Conservation (phyloP, 2,888 invertebrate genomes). For the Microctonus hyperodae region DNA sequence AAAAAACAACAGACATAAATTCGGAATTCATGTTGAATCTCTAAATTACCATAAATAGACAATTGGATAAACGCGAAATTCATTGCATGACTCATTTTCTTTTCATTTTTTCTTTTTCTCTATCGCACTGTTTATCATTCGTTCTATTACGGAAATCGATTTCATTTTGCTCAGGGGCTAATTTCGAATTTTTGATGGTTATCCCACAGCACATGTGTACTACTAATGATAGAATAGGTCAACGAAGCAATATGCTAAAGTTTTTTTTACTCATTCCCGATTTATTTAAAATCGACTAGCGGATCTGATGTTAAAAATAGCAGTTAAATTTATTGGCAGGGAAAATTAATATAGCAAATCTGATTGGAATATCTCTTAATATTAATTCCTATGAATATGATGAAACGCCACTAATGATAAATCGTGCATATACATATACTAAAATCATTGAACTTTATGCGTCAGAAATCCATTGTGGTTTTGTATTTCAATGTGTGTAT, state of each 20-base stretch:
- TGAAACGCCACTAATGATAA: background rate
- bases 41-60: background rate
- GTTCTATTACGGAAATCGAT: slow-evolving; percentile 1
- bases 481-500: background rate
- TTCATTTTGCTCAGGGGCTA: background rate
- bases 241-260: background rate
- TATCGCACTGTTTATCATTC: background rate
- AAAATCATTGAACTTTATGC: background rate
- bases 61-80: background rate
- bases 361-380: background rate
- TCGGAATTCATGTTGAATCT: background rate
- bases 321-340: background rate
- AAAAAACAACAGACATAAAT: background rate
- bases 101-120: background rate
- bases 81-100: background rate
- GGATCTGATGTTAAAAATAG: background rate
- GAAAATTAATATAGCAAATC: background rate
- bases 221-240: background rate
- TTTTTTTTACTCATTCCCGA: background rate
- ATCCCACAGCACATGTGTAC: background rate
- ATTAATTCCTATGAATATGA: background rate
- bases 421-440: background rate
- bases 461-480: background rate
- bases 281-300: background rate
- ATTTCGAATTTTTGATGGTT: background rate